Evolutionary conservation across 1,140 invertebrate genomes (phyloP).

Genomic region (Drosophila chauvacae): DNA sequence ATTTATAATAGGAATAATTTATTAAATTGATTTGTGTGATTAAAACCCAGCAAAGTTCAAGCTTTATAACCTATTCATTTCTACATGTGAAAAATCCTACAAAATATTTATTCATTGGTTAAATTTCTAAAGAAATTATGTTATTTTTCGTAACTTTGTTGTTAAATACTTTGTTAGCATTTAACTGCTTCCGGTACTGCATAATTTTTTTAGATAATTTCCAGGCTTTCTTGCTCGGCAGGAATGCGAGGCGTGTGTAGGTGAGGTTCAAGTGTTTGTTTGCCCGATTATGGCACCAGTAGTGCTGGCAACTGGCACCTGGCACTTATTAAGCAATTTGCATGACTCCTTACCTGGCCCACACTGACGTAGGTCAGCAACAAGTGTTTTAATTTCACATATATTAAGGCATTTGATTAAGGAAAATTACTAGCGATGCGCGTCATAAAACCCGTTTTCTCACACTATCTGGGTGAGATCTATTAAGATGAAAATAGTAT

Average conservation of each 20-base stretch:
- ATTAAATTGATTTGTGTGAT: neutral
- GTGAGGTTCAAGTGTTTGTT: slow-evolving; percentile 12
- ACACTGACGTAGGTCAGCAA: slow-evolving; percentile 62
- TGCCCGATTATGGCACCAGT: slow-evolving; percentile 21
- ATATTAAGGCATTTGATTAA: slow-evolving; percentile 64
- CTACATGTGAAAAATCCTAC: neutral
- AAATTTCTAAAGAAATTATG: neutral
- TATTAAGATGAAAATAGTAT: slow-evolving; percentile 62
- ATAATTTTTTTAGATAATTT: slow-evolving; percentile 9
- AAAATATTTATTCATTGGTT: neutral
- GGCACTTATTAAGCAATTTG: slow-evolving; percentile 23
- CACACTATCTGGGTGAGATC: slow-evolving; percentile 56
- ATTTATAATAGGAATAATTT: neutral
- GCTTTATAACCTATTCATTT: neutral
- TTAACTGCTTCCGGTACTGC: slow-evolving; percentile 47
- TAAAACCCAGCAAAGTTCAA: neutral
- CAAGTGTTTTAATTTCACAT: slow-evolving; percentile 57
- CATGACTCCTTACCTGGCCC: slow-evolving; percentile 25
- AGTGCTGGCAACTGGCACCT: neutral
- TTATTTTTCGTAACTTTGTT: neutral
- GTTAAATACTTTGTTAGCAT: slow-evolving; percentile 13
- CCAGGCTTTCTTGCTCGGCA: slow-evolving; percentile 6
- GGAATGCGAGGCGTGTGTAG: neutral
- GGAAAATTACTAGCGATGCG: slow-evolving; percentile 65
- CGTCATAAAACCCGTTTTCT: slow-evolving; percentile 69